Evolutionary conservation across 2,888 invertebrate species (phyloP).

Genomic region (Caenorhabditis becei): DNA sequence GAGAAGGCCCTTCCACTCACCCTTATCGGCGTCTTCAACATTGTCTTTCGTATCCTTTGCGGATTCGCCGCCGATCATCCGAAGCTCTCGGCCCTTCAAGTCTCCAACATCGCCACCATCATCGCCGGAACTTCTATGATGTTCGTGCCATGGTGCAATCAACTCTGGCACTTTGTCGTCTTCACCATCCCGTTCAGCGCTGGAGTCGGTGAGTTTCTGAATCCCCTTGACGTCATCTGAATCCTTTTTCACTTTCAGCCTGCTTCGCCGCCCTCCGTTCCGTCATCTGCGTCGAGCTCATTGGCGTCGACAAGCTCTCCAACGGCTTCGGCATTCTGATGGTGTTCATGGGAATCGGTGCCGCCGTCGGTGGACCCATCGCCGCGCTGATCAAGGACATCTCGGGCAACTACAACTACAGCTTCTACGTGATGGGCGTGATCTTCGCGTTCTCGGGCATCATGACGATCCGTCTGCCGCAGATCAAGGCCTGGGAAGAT

Average conservation of each 20-base stretch:
- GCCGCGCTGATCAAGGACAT: slow-evolving; percentile 70
- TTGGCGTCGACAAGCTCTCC: slow-evolving; percentile 83
- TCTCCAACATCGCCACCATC: slow-evolving; percentile 92
- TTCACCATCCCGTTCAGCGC: slow-evolving; percentile 83
- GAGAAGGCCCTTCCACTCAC: slow-evolving; percentile 88
- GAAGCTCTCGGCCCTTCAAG: slow-evolving; percentile 90
- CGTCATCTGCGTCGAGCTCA: slow-evolving; percentile 84
- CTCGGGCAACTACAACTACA: slow-evolving; percentile 86
- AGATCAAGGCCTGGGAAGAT: slow-evolving; percentile 88
- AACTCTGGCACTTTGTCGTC: slow-evolving; percentile 87
- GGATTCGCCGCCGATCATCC: slow-evolving; percentile 86
- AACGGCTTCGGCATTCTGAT: slow-evolving; percentile 84
- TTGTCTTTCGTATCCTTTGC: slow-evolving; percentile 91
- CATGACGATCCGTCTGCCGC: slow-evolving; percentile 90
- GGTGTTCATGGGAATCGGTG: slow-evolving; percentile 84
- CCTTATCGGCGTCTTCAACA: slow-evolving; percentile 93
- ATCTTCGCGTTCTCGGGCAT: slow-evolving; percentile 90
- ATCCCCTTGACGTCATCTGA: background rate
- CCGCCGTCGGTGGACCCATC: slow-evolving; percentile 83
- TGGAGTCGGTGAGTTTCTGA: slow-evolving; percentile 26
- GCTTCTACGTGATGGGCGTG: slow-evolving; percentile 92
- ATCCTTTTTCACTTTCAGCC: slow-evolving; percentile 85
- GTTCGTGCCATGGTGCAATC: slow-evolving; percentile 82
- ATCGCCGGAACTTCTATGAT: slow-evolving; percentile 92
- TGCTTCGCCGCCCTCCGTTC: slow-evolving; percentile 93